phyloP scores from a whole-genome alignment of 2,113 vertebrate species.

The Etia nguti region DNA sequence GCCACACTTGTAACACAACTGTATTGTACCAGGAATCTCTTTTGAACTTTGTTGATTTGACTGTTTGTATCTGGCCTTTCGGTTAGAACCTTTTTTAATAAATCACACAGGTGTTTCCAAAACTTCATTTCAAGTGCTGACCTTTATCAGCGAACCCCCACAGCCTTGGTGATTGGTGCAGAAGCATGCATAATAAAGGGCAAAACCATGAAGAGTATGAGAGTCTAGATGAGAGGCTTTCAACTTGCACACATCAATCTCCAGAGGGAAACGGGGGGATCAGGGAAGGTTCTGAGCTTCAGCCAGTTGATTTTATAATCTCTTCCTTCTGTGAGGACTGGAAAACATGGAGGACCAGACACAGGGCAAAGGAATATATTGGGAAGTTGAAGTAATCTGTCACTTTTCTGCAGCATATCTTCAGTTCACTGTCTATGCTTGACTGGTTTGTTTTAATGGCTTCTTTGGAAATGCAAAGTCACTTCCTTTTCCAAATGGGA shows the following conservation, averaged over 20 bases:
- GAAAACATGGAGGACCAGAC: not conserved
- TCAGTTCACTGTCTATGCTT: constrained; percentile 37
- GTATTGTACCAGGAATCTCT: not conserved
- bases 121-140: constrained; percentile 30
- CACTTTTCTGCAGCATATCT: constrained; percentile 20
- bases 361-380: constrained; percentile 1
- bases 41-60: not conserved
- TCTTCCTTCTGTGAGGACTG: constrained; percentile 7
- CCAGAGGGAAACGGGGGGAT: not conserved
- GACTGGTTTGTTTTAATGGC: constrained; percentile 62
- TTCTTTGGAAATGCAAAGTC: not conserved
- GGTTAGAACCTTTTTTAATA: constrained; percentile 26
- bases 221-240: not conserved
- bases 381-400: constrained; percentile 24
- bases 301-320: constrained; percentile 33
- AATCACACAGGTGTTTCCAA: not conserved
- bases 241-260: constrained; percentile 28
- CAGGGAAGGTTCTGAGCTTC: constrained; percentile 1
- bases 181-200: constrained; percentile 33
- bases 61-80: not conserved
- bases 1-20: not conserved
- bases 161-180: constrained; percentile 11
- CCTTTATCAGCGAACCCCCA: constrained; percentile 45
- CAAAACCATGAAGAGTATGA: constrained; percentile 7
- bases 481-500: not conserved